Evolutionary conservation across 2,797 vertebrate species (phyloP).

Genomic region (Petrocephalus sullivani): DNA sequence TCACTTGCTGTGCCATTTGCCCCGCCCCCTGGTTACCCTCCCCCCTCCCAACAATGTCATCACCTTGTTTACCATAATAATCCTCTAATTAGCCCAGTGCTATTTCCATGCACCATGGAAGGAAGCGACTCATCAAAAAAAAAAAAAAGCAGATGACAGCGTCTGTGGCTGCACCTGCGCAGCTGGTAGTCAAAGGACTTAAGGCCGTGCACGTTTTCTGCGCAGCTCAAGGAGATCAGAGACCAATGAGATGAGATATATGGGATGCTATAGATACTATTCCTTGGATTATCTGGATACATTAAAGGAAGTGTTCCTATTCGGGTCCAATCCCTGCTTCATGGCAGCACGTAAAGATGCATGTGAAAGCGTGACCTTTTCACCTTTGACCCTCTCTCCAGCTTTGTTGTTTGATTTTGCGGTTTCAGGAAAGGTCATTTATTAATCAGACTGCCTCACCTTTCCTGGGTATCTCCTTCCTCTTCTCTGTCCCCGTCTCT

Average conservation of each 20-base stretch:
- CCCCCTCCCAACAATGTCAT: neutral
- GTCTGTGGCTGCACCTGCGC: neutral
- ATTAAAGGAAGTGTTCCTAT: neutral
- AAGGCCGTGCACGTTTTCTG: too few species aligned
- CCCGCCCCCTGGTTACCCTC: neutral
- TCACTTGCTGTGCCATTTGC: neutral
- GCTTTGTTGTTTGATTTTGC: neutral
- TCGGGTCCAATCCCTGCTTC: neutral
- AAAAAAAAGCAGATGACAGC: neutral
- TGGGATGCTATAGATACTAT: neutral
- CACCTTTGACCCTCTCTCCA: neutral
- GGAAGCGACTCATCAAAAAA: neutral
- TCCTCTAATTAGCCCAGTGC: conserved; percentile 14
- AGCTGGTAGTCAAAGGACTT: too few species aligned
- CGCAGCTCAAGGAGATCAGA: neutral
- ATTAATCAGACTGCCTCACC: neutral
- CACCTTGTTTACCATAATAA: neutral
- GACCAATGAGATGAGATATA: neutral
- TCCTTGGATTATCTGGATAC: neutral
- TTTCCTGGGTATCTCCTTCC: neutral
- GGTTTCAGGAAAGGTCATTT: neutral
- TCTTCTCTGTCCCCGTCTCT: neutral
- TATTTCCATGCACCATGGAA: neutral
- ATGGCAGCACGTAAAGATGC: neutral
- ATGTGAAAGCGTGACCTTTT: neutral